These are phyloP conservation scores for Ooceraea biroi DNA, from an alignment of 1,140 invertebrate species.

Conservation along the genomic window DNA sequence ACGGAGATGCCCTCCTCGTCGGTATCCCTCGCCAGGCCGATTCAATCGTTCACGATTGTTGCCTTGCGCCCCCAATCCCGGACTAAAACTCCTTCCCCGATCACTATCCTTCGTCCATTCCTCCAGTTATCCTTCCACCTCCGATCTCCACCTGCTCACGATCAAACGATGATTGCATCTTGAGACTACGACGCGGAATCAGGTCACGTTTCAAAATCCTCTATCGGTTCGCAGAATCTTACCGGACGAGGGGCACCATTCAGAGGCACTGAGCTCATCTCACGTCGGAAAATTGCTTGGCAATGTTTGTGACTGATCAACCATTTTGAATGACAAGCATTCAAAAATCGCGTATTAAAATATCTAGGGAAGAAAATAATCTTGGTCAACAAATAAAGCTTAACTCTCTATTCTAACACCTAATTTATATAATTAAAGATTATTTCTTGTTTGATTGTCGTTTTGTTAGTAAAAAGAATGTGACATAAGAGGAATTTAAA, in stretches of 20 bases:
- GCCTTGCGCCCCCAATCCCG: slow-evolving; percentile 44
- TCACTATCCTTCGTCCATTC: slow-evolving; percentile 65
- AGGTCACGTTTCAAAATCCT: slow-evolving; percentile 73
- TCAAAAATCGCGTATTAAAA: background rate
- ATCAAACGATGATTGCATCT: slow-evolving; percentile 78
- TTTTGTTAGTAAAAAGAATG: background rate
- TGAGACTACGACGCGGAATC: slow-evolving; percentile 51
- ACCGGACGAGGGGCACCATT: slow-evolving; percentile 35
- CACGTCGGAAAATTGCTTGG: slow-evolving; percentile 17
- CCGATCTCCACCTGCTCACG: slow-evolving; percentile 24
- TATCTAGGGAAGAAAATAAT: no score
- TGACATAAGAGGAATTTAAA: background rate
- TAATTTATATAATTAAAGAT: background rate
- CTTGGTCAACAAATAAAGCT: background rate
- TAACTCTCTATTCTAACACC: background rate
- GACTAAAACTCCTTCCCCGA: slow-evolving; percentile 61
- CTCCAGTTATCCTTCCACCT: slow-evolving; percentile 60
- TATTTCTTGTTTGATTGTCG: background rate
- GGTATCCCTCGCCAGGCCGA: slow-evolving; percentile 69
- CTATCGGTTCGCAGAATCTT: slow-evolving; percentile 52
- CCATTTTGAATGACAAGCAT: background rate
- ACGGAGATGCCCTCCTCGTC: slow-evolving; percentile 37
- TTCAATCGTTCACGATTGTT: slow-evolving; percentile 78
- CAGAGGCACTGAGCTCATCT: slow-evolving; percentile 24
- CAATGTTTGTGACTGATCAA: slow-evolving; percentile 32